Percentiles rank a stretch among this genome's conserved stretches.
Evolutionary conservation across 2,888 invertebrate species (phyloP).

Genomic region (Zaprionus bogoriensis): DNA sequence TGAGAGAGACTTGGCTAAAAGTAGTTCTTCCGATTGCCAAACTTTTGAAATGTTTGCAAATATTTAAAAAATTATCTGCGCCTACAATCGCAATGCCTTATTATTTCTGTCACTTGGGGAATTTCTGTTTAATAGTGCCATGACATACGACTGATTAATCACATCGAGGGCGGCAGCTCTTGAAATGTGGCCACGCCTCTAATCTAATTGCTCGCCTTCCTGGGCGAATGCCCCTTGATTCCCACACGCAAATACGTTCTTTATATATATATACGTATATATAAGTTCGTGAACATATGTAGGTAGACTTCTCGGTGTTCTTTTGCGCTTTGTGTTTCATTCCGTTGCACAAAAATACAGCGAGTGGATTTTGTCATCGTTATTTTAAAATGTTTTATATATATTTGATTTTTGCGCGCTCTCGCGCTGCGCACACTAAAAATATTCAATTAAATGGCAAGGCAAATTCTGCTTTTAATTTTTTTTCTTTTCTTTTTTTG

Average conservation of each 20-base stretch:
- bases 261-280: neutral
- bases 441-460: slow-evolving; percentile 64
- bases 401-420: slow-evolving; percentile 44
- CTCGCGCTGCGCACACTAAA: slow-evolving; percentile 34
- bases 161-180: slow-evolving; percentile 18
- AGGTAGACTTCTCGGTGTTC: slow-evolving; percentile 3
- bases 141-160: slow-evolving; percentile 42
- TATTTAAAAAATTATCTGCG: neutral
- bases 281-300: neutral
- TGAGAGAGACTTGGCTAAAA: neutral
- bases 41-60: neutral
- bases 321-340: slow-evolving; percentile 33
- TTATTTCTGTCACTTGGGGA: slow-evolving; percentile 1
- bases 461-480: slow-evolving; percentile 38
- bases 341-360: slow-evolving; percentile 47
- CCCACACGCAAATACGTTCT: neutral
- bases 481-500: slow-evolving; percentile 7
- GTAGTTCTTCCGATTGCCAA: too few species aligned
- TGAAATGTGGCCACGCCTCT: slow-evolving; percentile 33
- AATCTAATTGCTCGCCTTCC: slow-evolving; percentile 44
- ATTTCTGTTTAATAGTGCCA: slow-evolving; percentile 15
- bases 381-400: slow-evolving; percentile 73
- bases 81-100: neutral
- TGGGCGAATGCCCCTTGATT: slow-evolving; percentile 35
- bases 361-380: slow-evolving; percentile 79